Evolutionary conservation across 2,113 vertebrate species (phyloP), one percentile per base, ranked within the genome.

Genomic region (Menura novaehollandiae): DNA sequence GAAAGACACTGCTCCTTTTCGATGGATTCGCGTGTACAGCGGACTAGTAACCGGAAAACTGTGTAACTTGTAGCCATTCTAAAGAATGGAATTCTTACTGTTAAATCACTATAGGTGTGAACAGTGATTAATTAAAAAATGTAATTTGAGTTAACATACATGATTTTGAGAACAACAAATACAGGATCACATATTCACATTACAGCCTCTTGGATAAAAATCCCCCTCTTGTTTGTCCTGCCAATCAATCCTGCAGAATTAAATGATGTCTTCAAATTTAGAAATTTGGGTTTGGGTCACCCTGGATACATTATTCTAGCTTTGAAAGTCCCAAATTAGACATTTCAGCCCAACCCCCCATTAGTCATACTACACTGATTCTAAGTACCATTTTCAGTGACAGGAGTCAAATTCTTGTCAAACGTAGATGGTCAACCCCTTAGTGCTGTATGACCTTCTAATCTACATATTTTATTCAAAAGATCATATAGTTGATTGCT

Each of bases 31-130:
- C 97, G 90, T 49, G 95, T 97, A 98, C 97, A 97, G 97, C 10
- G 5, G 96, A 98, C 98, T 98, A 97, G 97, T 98, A 99, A 99
- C 98, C 98, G 98, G 98, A 98, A 99, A 98, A 97, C 96, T 91
- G 95, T 97, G 39, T 97, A 98, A 95, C 95, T 95, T 77, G 71
- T 55, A 83, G 95, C 75, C 83, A 94, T 95, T 98, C 97, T 95
- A 97, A 92, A 94, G 55, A 95, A 97, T 84, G 93, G 91, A 97
- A 97, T 95, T 97, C 97, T 97, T 98, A 89, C 96, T 91, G 97
- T 96, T 97, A 96, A 93, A 71, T 97, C 97, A 76, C 85, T 97
- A 96, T 86, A 98, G 97, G 96, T 98, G 93, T 79, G 93, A 95
- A 69, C 67, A 72, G 73, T 44, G 58, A 95, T 86, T 96, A 97